Evolutionary conservation across 2,113 vertebrate genomes (phyloP), one percentile per base, ranked within the genome.

Genomic region (Cyprinodon tularosa): DNA sequence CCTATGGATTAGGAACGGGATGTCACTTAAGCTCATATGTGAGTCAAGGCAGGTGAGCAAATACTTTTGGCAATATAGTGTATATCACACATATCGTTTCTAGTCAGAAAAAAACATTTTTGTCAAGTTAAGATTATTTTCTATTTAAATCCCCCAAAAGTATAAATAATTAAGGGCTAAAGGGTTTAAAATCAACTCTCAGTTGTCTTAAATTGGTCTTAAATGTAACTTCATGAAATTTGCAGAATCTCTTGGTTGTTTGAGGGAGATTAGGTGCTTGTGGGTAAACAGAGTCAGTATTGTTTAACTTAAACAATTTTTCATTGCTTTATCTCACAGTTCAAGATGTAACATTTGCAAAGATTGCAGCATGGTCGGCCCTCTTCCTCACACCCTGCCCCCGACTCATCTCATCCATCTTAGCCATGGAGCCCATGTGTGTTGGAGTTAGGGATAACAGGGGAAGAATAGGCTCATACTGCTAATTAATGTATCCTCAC

Each of bases 401-500:
- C 66, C 64, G 67, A 45, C 68, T 68, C 77, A 14, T 57, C 74
- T 77, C 80, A 78, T 78, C 81, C 45, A 20, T 84, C 86, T 84
- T 74, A 17, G 42, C 75, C 68, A 38, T 62, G 70, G 81, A 74
- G 62, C 22, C 73, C 68, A 12, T 86, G 71, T 67, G 40, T 72
- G 63, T 38, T 62, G 15, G 8, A 81, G 66, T 4, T 11, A 66
- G 76, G 77, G 50, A 76, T 76, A 76, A 66, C 68, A 74, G 37
- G 57, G 69, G 84, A 77, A 87, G 83, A 93, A 90, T 84, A 71
- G 81, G 85, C 68, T 83, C 81, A 71, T 75, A 87, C 84, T 88
- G 89, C 91, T 86, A 84, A 92, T 94, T 91, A 92, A 93, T 91
- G 93, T 83, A 78, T 81, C 73, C 66, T 39, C 90, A 84, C 71